Base-by-base conservation (phyloP, 2,888 invertebrate species). In the Geotrupes spiniger region DNA sequence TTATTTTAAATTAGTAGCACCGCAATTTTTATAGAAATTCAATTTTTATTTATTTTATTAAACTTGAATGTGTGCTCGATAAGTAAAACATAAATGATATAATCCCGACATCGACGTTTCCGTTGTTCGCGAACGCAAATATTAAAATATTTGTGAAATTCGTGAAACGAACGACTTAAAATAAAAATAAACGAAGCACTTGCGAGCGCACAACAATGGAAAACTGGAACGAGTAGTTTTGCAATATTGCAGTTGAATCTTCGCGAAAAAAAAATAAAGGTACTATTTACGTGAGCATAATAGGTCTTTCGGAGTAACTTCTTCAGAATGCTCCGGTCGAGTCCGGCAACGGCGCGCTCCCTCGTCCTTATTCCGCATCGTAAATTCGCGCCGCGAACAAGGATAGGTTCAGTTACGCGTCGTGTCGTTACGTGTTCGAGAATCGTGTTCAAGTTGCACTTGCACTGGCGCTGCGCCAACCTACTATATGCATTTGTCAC, bases 391-490 rank as follows among this genome's bases (percentile, higher is more conserved):
- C 33, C 14, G 15, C 12, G 33, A 33, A 33, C 6, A 33, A 33
- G 33, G 33, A 33, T 33, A 12, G 33, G 33, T 15, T 33, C 15
- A 14, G 14, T 12, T 33, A 33, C 33, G 11, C 15, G 33, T 33
- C 15, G 26, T 37, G 39, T 42, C 21, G 42, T 27, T 12, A 42
- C 31, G 39, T 38, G 33, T 40, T 33, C 14, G 36, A 45, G 29
- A 38, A 29, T 36, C 17, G 39, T 49, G 39, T 41, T 48, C 43
- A 37, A 39, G 43, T 28, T 54, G 54, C 54, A 57, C 49, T 54
- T 54, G 54, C 54, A 54, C 51, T 57, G 57, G 57, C 54, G 36
- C 36, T 37, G 39, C 40, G 54, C 54, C 57, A 57, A 51, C 36
- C 42, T 49, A 14, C 39, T 46, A 50, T 46, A 44, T 49, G 49